Base-by-base conservation (phyloP, 2,888 invertebrate species). In the Cecidostiba fungosa region DNA sequence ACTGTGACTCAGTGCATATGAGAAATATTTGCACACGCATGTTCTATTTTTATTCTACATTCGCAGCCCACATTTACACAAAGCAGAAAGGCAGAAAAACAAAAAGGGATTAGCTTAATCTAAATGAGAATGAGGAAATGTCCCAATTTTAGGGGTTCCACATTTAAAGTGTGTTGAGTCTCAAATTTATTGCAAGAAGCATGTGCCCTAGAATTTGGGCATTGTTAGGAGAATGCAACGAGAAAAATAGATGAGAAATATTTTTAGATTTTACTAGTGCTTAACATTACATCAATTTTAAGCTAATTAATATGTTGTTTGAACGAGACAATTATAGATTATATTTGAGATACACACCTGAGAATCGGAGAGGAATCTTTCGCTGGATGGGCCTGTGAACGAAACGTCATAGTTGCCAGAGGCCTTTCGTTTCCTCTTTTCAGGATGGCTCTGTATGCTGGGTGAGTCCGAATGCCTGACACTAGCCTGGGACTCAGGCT, bases 321-420 rank as follows among this genome's bases (percentile, higher is more conserved):
- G 50, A 47, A 3, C 2, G 47, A 47, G 14, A 50, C 16, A 19
- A 19, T 19, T 50, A 50, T 19, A 43, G 12, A 8, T 1, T 43
- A 43, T 43, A 43, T 8, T 43, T 43, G 12, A 14, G 16, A 14
- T 39, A 91, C 91, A 92, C 92, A 96, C 96, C 95, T 96, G 96
- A 94, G 96, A 95, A 94, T 96, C 96, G 89, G 95, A 94, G 93
- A 95, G 94, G 94, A 95, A 95, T 93, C 95, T 94, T 93, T 96
- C 96, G 93, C 95, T 94, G 92, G 94, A 94, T 92, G 95, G 95
- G 91, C 95, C 94, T 92, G 94, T 94, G 92, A 94, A 94, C 92
- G 94, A 94, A 93, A 95, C 95, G 94, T 96, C 96, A 94, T 95
- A 96, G 95, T 95, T 96, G 92, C 95, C 95, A 91, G 96, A 95